Evolutionary conservation across 1,140 invertebrate species (phyloP), one percentile per base, ranked within the genome.

Genomic region (Formica exsecta): DNA sequence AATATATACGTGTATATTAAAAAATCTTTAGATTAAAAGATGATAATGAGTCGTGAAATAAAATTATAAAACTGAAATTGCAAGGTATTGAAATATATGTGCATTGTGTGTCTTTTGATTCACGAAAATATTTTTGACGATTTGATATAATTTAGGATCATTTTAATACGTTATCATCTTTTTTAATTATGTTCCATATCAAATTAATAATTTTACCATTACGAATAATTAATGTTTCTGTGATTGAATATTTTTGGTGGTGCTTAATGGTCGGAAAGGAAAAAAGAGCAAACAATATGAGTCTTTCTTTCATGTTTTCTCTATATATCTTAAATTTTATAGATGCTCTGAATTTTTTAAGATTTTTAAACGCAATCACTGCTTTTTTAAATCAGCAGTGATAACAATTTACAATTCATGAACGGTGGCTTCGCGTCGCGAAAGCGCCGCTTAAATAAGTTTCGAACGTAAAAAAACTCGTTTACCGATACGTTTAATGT

Each of bases 401-500:
- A 44, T 32, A 61, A 61, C 6, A 13, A 36, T 76, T 44, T 25
- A 19, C 38, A 76, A 44, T 76, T 36, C 38, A 64, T n/a, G 57
- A 8, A 41, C 25, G 59, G 13, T 13, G 11, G 25, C 19, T 65
- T 48, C 5, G 0, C 16, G 41, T 41, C 25, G 38, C 29, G 44
- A 77, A 77, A 38, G 41, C 19, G 44, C 5, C 19, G 1, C n/a
- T 51, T 9, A 71, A 80, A 71, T 57, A 48, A 80, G 48, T 70
- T 38, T 25, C 48, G 65, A 5, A 29, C 22, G 65, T 70, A 29
- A 80, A 80, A 25, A 80, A 80, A 41, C 36, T 70, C 48, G 32
- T 80, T 80, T 38, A 1, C 5, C n/a, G 32, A 57, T 70, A 41
- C 48, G 65, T 79, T 79, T 66, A 51, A 66, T 25, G 16, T 57